Base-by-base conservation (phyloP, 2,113 vertebrate species). In the Syrmaticus mikado region DNA sequence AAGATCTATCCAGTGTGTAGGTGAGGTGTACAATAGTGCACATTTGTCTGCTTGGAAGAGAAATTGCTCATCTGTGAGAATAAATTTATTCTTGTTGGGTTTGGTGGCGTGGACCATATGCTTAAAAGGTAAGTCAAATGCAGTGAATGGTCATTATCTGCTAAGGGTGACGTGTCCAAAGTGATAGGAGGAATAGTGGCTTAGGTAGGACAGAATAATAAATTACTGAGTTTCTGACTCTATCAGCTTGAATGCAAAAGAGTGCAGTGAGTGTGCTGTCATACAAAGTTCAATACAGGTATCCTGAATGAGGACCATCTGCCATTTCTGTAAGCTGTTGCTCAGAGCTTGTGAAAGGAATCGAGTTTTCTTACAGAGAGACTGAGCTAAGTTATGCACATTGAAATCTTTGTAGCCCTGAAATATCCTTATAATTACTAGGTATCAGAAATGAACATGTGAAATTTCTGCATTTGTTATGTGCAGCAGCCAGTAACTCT, bases 351-450 rank as follows among this genome's bases (percentile, higher is more conserved):
- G n/a, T 1, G 6, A 52, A 21, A 75, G 52, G 43, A 91, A 34
- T 0, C 28, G 27, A 10, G 4, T 61, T 57, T 28, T 71, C 7
- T 32, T 62, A 6, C 12, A 16, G 0, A 32, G 50, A 4, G 71
- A 38, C 55, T 32, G 41, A 43, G 57, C 62, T 57, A 6, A 30
- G 22, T 11, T 50, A 24, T 43, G 6, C 0, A 2, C 24, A 11
- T 32, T 77, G 50, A 27, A 78, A 10, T n/a, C 50, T 81, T 64
- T 11, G 25, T 43, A 48, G 20, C 4, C 1, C 20, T n/a, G 61
- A 34, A 74, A 50, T 50, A 17, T 46, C 72, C 40, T 52, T 46
- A 73, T 61, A 46, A 24, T 4, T 4, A 13, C 27, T n/a, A 61
- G 27, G 11, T 25, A 11, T 67, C 41, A 43, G 76, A 64, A 79